Evolutionary conservation across 2,797 vertebrate species (phyloP).

Genomic region (Pagetopsis macropterus): DNA sequence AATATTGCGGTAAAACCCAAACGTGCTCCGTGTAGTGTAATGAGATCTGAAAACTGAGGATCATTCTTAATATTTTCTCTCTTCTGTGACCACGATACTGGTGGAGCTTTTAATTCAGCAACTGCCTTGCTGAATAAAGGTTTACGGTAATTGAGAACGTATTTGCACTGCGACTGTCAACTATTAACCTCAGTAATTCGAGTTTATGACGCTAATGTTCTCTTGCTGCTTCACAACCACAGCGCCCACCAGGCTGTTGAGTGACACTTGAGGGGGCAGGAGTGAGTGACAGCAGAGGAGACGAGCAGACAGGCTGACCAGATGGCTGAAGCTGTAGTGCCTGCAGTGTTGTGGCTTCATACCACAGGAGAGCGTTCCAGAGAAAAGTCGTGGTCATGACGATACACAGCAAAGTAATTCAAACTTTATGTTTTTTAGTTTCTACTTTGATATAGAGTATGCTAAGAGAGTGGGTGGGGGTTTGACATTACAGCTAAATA

Average conservation of each 20-base stretch:
- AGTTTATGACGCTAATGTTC: conserved; percentile 72
- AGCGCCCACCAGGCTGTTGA: conserved; percentile 72
- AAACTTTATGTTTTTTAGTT: conserved; percentile 31
- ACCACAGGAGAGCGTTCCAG: conserved; percentile 62
- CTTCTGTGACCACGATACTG: conserved; percentile 14
- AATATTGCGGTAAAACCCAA: not conserved
- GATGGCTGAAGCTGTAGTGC: conserved; percentile 79
- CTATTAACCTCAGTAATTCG: conserved; percentile 72
- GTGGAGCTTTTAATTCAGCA: conserved; percentile 20
- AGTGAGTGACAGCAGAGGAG: conserved; percentile 76
- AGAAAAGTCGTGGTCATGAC: conserved; percentile 34
- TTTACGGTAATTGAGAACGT: conserved; percentile 56
- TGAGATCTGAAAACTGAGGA: conserved; percentile 1
- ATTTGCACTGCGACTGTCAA: conserved; percentile 68
- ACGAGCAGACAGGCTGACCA: conserved; percentile 80
- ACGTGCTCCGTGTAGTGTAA: not conserved
- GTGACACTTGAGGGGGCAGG: conserved; percentile 79
- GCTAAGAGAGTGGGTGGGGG: not conserved
- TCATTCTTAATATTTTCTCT: conserved; percentile 14
- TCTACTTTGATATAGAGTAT: conserved; percentile 1
- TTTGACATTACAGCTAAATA: not conserved
- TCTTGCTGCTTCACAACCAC: conserved; percentile 62
- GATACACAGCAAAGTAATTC: conserved; percentile 16
- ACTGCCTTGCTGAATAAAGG: conserved; percentile 43
- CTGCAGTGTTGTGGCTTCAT: conserved; percentile 70